Evolutionary conservation across 2,113 vertebrate genomes (phyloP).

Genomic region (Donacobius atricapilla): DNA sequence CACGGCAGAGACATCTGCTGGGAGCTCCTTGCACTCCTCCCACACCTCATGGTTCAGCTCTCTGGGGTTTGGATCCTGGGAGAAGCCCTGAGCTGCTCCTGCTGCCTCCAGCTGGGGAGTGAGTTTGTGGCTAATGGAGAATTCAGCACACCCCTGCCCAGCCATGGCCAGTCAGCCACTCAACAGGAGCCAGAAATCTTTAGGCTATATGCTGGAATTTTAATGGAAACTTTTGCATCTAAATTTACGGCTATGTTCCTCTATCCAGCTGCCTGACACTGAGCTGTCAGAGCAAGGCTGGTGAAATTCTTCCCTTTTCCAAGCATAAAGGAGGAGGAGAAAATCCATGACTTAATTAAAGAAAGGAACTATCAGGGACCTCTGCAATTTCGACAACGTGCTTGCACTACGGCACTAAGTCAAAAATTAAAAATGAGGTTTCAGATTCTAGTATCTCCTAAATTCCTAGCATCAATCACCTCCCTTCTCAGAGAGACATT

Average conservation of each 20-base stretch:
- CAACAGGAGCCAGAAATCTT: background rate
- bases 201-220: background rate
- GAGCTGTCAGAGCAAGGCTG: background rate
- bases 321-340: background rate
- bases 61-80: rapidly evolving
- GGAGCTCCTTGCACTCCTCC: background rate
- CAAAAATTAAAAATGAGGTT: background rate
- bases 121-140: background rate
- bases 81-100: background rate
- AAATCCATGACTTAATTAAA: background rate
- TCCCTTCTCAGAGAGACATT: background rate
- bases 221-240: slow-evolving; percentile 26
- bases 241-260: background rate
- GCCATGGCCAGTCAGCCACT: background rate
- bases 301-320: background rate
- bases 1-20: slow-evolving; percentile 61
- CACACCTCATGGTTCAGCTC: rapidly evolving
- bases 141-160: background rate
- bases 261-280: background rate
- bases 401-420: background rate
- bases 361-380: background rate
- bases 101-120: background rate
- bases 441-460: background rate
- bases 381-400: background rate
- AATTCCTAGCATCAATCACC: background rate